phyloP scores from a whole-genome alignment of 2,113 vertebrate species.

The Poeciliopsis prolifica region DNA sequence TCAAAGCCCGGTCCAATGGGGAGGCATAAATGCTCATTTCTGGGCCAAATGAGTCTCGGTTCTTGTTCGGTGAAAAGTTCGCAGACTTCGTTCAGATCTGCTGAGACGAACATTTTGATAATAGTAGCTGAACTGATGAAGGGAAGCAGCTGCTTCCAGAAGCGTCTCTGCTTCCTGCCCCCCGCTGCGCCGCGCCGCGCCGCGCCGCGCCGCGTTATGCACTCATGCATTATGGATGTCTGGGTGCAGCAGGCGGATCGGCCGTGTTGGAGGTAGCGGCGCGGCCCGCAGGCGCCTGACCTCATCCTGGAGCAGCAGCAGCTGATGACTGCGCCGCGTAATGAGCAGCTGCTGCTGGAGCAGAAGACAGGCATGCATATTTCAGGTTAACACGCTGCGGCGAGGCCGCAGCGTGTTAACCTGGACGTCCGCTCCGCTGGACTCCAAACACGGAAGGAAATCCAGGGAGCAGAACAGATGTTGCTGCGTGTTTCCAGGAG shows the following conservation, averaged over 20 bases:
- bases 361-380: background rate
- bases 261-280: background rate
- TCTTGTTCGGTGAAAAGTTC: no score
- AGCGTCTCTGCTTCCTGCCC: background rate
- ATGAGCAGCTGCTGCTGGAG: conserved; percentile 6
- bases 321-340: conserved; percentile 25
- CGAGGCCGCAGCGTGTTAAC: background rate
- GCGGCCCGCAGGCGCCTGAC: background rate
- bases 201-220: background rate
- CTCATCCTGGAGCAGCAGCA: conserved; percentile 8
- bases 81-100: background rate
- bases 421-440: no score
- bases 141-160: background rate
- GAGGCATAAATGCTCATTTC: no score
- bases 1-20: no score
- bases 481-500: background rate
- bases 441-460: background rate
- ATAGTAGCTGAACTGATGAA: background rate
- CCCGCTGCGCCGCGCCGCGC: no score
- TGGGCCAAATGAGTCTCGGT: no score
- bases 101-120: background rate
- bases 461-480: conserved; percentile 2
- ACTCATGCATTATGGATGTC: conserved; percentile 7
- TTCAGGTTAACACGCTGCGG: background rate
- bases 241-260: background rate